Percentiles rank a stretch among this genome's conserved stretches.
These are phyloP conservation scores for Drosophila mettleri DNA, from an alignment of 2,888 invertebrate species.

Conservation along the genomic window DNA sequence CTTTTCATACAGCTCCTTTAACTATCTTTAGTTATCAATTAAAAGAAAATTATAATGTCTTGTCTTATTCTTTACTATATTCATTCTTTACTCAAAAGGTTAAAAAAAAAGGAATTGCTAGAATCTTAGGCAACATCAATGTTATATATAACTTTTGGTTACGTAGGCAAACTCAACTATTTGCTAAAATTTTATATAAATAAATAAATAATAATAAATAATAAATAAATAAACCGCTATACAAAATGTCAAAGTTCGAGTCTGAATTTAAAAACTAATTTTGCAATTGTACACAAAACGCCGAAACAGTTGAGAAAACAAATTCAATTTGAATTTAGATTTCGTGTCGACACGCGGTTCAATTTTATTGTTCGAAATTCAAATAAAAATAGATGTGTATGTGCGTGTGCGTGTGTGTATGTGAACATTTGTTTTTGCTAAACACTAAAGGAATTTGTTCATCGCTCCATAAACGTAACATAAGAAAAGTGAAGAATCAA, in stretches of 20 bases:
- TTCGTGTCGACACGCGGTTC: slow-evolving; percentile 51
- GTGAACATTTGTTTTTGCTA: background rate
- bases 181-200: no score
- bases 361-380: slow-evolving; percentile 8
- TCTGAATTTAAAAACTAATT: background rate
- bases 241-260: background rate
- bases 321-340: slow-evolving; percentile 47
- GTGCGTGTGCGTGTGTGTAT: background rate
- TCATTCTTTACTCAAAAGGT: no score
- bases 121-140: no score
- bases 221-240: no score
- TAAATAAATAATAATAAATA: no score
- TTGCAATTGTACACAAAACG: background rate
- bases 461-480: slow-evolving; percentile 1
- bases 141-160: background rate
- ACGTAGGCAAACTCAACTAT: no score
- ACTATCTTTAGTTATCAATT: no score
- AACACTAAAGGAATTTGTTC: slow-evolving; percentile 1
- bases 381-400: background rate
- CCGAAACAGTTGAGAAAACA: background rate
- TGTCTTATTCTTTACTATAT: no score
- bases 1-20: no score
- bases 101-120: no score
- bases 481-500: background rate
- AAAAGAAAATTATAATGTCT: no score